Evolutionary conservation across 2,888 invertebrate genomes (phyloP), one percentile per base, ranked within the genome.

Genomic region (Ormyrus nitidulus): DNA sequence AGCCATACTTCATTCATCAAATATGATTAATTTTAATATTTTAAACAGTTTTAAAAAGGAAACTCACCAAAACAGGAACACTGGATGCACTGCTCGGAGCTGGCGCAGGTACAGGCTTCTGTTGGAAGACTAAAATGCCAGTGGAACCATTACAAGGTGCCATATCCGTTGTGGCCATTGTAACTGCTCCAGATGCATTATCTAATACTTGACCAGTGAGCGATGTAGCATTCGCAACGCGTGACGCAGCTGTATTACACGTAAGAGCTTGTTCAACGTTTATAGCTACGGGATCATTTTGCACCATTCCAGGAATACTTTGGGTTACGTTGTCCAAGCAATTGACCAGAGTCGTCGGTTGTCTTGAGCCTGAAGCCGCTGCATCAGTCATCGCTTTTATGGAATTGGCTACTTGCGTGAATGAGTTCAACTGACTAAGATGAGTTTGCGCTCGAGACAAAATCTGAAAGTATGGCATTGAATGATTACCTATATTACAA

Each of bases 11-110:
- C 34, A 34, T 2, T 34, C 34, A 34, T 34, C 34, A 34, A 34
- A 34, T 34, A 34, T 34, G 34, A 34, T 34, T 34, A 34, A 34
- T 34, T 34, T 34, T 34, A 34, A 34, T 34, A 34, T 4, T 34
- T 34, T 34, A 34, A 34, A 34, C 0, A 34, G 4, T 34, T 34
- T 44, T 46, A 19, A 77, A 75, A 46, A 13, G 71, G 56, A 72
- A 65, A 91, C 92, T 92, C 89, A 95, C 95, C 92, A 95, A 91
- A 86, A 95, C 94, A 73, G 95, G 95, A 86, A 95, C 93, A 89
- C 92, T 93, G 73, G 93, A 91, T 48, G 91, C 90, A 85, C 91
- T 92, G 84, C 91, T 91, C 69, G 86, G 84, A 74, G 84, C 83
- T 70, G 86, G 84, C 66, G 84, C 83, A 70, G 92, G 90, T 61